Evolutionary conservation across 2,113 vertebrate species (phyloP).

Genomic region (Drymodes brunneopygia): DNA sequence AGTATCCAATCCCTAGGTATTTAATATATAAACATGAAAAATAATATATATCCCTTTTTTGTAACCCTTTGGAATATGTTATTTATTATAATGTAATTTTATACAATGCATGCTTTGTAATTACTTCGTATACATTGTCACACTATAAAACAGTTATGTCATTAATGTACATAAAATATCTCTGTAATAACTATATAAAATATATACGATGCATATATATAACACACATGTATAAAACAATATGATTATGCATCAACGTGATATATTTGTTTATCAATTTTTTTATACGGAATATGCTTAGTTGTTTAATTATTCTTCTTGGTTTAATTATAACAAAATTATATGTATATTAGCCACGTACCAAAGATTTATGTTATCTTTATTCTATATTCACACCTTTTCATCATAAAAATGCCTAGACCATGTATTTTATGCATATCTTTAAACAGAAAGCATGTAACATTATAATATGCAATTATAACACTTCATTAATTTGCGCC

Average conservation of each 20-base stretch:
- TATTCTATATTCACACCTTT: neutral
- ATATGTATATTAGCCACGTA: fast-evolving
- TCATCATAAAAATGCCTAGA: neutral
- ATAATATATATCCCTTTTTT: neutral
- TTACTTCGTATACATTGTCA: fast-evolving
- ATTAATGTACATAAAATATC: neutral
- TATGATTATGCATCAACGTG: neutral
- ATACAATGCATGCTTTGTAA: neutral
- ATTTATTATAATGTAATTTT: neutral
- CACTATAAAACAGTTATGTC: fast-evolving
- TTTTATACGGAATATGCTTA: neutral
- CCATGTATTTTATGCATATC: neutral
- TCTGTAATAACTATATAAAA: neutral
- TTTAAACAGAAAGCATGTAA: neutral
- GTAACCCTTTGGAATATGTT: fast-evolving
- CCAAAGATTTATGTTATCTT: fast-evolving
- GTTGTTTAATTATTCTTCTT: neutral
- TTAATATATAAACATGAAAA: neutral
- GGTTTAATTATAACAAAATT: neutral
- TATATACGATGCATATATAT: fast-evolving
- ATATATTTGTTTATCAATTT: neutral
- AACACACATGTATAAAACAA: neutral
- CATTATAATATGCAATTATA: fast-evolving
- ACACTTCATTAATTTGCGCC: neutral
- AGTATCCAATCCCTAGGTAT: neutral